A percentile compares a stretch with the other conserved stretches of the same genome.
These are phyloP conservation scores for Grapholita molesta DNA, from an alignment of 1,140 invertebrate species.

Conservation along the genomic window DNA sequence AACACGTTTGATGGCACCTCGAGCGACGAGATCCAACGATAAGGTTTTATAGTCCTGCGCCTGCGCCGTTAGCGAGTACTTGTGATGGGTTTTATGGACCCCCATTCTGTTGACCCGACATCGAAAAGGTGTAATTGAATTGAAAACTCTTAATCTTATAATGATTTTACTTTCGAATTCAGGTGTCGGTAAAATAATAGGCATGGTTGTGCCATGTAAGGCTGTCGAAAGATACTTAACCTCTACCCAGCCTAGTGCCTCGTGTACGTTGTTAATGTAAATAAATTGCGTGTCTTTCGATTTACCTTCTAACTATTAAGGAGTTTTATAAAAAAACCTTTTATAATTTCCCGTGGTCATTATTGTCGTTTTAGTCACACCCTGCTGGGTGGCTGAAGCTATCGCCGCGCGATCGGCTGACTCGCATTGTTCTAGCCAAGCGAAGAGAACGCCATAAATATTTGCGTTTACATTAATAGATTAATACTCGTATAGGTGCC, in stretches of 20 bases:
- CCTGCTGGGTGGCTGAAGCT: neutral
- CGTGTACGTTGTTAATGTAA: too few species aligned
- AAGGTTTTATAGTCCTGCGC: conserved; percentile 13
- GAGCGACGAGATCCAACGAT: neutral
- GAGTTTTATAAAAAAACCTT: neutral
- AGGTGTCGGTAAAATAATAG: neutral
- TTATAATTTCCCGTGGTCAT: neutral
- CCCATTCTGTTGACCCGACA: neutral
- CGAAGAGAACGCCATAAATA: neutral
- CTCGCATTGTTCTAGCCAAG: neutral
- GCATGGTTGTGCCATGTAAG: too few species aligned
- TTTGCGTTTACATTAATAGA: neutral
- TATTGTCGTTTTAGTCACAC: neutral
- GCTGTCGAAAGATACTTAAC: neutral
- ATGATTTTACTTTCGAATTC: neutral
- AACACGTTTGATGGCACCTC: conserved; percentile 8
- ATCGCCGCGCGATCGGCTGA: neutral
- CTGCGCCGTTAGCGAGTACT: conserved; percentile 2
- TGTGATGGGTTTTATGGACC: conserved; percentile 2
- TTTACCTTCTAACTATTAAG: too few species aligned
- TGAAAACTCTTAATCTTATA: neutral
- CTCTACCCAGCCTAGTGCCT: too few species aligned
- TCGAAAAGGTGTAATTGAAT: neutral
- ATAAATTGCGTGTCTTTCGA: too few species aligned
- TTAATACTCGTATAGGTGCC: too few species aligned